Percentiles rank a stretch among this genome's conserved stretches.
phyloP scores from a whole-genome alignment of 1,140 invertebrate genomes.

The Magallana ariakensis region DNA sequence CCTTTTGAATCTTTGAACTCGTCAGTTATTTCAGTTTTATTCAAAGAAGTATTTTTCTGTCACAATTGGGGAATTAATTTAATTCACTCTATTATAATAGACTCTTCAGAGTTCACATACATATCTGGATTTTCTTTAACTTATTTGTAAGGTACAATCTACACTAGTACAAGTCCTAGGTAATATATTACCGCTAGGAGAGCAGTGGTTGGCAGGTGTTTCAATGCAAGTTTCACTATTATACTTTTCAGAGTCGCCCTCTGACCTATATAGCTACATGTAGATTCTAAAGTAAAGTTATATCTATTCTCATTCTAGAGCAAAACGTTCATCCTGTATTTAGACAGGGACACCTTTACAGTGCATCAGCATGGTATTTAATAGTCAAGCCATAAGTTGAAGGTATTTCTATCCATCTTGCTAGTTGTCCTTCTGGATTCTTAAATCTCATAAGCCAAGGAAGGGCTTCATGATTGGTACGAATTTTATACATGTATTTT shows the following conservation, averaged over 20 bases:
- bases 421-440: slow-evolving; percentile 62
- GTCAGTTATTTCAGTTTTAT: background rate
- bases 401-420: slow-evolving; percentile 67
- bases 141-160: background rate
- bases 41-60: no score
- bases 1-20: no score
- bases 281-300: background rate
- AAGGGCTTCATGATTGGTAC: slow-evolving; percentile 65
- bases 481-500: slow-evolving; percentile 69
- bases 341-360: slow-evolving; percentile 33
- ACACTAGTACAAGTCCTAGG: background rate
- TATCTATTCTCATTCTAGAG: background rate
- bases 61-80: no score
- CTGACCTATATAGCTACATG: background rate
- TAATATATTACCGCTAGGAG: background rate
- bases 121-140: background rate
- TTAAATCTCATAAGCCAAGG: slow-evolving; percentile 63
- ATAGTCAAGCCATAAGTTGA: slow-evolving; percentile 44
- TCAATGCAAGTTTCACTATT: background rate
- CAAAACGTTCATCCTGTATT: background rate
- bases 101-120: no score
- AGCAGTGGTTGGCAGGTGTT: background rate
- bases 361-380: slow-evolving; percentile 38
- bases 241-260: background rate
- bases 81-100: no score